Evolutionary conservation across 2,888 invertebrate genomes (phyloP).

Genomic region (Fissipunctia ypsillon): DNA sequence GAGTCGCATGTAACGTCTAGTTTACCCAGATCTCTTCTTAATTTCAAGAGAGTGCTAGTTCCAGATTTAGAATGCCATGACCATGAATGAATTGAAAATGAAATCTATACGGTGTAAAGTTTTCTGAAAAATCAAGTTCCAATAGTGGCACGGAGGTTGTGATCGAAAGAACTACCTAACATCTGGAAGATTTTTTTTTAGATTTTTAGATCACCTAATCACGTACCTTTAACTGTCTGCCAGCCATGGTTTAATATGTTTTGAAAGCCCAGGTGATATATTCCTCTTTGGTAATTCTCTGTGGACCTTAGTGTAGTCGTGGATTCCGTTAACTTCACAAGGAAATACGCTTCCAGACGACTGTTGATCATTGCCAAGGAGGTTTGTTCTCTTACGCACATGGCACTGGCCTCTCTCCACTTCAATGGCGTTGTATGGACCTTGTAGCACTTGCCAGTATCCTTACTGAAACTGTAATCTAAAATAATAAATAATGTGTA

Average conservation of each 20-base stretch:
- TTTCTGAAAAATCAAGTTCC: background rate
- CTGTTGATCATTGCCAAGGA: constrained; percentile 78
- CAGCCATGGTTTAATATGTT: constrained; percentile 66
- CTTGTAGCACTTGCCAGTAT: constrained; percentile 79
- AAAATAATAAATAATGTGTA: constrained; percentile 47
- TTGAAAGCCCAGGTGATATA: too few relatives aligned
- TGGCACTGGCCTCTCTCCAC: constrained; percentile 78
- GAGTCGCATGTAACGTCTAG: background rate
- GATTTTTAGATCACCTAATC: background rate
- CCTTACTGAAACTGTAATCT: constrained; percentile 77
- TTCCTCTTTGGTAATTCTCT: too few relatives aligned
- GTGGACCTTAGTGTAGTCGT: constrained; percentile 3
- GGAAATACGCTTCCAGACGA: constrained; percentile 44
- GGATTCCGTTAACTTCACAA: constrained; percentile 26
- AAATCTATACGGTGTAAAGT: background rate
- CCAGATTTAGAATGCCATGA: background rate
- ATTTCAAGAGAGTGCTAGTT: background rate
- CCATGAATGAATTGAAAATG: background rate
- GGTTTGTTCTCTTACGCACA: constrained; percentile 68
- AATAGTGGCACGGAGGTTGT: background rate
- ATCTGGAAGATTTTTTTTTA: too few relatives aligned
- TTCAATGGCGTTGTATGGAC: constrained; percentile 76
- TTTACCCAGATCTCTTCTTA: background rate
- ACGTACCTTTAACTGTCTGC: constrained; percentile 75
- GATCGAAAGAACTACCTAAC: background rate